phyloP scores from a whole-genome alignment of 2,113 vertebrate species.

The Scomber japonicus region DNA sequence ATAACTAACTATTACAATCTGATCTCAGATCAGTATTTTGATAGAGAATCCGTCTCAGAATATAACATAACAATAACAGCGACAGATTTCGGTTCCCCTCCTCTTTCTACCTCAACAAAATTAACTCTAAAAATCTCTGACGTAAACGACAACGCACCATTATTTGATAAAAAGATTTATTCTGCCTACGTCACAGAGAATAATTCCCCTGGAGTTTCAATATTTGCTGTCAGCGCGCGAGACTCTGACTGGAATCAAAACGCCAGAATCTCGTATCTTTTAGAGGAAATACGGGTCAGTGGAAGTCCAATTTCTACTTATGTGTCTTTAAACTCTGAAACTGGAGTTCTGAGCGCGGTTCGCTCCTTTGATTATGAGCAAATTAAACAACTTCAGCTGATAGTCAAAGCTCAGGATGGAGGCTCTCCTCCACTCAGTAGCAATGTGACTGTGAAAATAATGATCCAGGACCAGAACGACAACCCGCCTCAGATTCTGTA shows the following conservation, averaged over 20 bases:
- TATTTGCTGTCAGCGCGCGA: conserved; percentile 28
- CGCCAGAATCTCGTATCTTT: conserved; percentile 56
- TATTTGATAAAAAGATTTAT: conserved; percentile 18
- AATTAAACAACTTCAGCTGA: too few relatives aligned
- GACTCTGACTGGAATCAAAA: conserved; percentile 65
- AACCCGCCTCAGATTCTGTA: too few relatives aligned
- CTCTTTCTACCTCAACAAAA: conserved; percentile 18
- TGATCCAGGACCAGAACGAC: too few relatives aligned
- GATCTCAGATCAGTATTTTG: conserved; percentile 52
- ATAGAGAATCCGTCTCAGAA: conserved; percentile 44
- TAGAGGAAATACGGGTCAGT: conserved; percentile 57
- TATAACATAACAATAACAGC: conserved; percentile 62
- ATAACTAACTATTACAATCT: conserved; percentile 71
- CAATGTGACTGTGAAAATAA: too few relatives aligned
- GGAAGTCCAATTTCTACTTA: conserved; percentile 48
- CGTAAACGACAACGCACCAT: conserved; percentile 57
- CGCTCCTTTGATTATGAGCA: too few relatives aligned
- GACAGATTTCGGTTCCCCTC: conserved; percentile 21
- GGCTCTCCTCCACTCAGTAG: too few relatives aligned
- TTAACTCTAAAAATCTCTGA: conserved; percentile 58
- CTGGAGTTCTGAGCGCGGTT: conserved; percentile 40
- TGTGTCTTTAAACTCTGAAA: conserved; percentile 64
- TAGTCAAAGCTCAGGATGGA: too few relatives aligned
- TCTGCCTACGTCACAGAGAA: conserved; percentile 49
- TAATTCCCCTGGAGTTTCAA: conserved; percentile 31